Base-by-base conservation (phyloP, 2,113 vertebrate species). In the Taurulus bubalis region DNA sequence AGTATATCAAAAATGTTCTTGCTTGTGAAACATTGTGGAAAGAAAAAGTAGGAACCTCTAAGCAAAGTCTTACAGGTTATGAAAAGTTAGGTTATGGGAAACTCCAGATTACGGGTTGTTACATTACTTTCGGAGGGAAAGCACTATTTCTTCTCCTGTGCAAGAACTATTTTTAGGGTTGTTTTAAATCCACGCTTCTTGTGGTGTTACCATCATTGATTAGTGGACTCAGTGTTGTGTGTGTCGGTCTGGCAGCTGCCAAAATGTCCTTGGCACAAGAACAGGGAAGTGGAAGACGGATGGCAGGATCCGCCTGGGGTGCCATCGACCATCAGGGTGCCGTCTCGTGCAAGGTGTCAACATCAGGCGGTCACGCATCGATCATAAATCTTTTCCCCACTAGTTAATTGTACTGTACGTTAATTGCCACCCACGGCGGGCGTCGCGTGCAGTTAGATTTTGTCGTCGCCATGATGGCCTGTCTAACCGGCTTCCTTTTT, bases 401-500 rank as follows among this genome's bases (percentile, higher is more conserved):
- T 20, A 65, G 71, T 47, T 81, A 64, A 77, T 71, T 78, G 75
- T 65, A 30, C 42, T 56, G 36, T 38, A 38, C n/a, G n/a, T n/a
- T n/a, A 38, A 38, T 22, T 62, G 78, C 82, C 86, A 79, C 83
- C 79, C 85, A 77, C 75, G 36, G 65, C 64, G 60, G 28, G 32
- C 16, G 2, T 73, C 3, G 42, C 64, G 69, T 77, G 49, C 66
- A 34, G 49, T 81, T 67, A 49, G 47, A 56, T 47, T 75, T 71
- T 2, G 12, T 51, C 16, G 10, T 9, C 28, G 47, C 64, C 62
- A 69, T 30, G 59, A 34, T 65, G 84, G 26, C 78, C 56, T 38
- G 82, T 89, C 87, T 87, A 73, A 71, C 77, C 71, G 42, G 77
- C 83, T 90, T 91, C 79, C 84, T 90, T 83, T n/a, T 87, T 53